Base-by-base conservation (phyloP, 2,113 vertebrate genomes). In the Pterocles burchelli region DNA sequence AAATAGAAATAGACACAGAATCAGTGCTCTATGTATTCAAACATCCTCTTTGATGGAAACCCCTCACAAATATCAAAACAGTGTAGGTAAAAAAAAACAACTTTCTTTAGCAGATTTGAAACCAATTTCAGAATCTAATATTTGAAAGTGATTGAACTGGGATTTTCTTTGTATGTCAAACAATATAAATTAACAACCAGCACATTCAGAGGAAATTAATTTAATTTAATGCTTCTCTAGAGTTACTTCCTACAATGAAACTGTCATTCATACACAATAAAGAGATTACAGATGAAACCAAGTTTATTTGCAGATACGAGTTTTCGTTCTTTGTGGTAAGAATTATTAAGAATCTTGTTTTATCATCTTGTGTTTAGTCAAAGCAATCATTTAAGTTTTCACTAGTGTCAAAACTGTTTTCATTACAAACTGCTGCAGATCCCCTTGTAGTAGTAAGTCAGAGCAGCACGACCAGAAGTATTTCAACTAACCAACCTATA, bases 161-260 rank as follows among this genome's bases (percentile, higher is more conserved):
- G 54, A 74, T 83, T 66, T 89, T 88, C 71, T 87, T 67, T 63
- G 77, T 48, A 71, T 17, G 51, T 59, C 55, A 86, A 90, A 90
- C 86, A 95, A 85, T 25, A 68, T 73, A 93, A 93, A 89, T 89
- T 85, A 95, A 79, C 57, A 90, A 88, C 52, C 41, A 89, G 66
- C 20, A 79, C 22, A 91, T 83, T 80, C 71, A 76, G 38, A 91
- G 54, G 33, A 95, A 94, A 85, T 83, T 70, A 93, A 89, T 91
- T 87, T 90, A 52, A 93, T 78, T 70, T 94, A 83, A 93, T 85
- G 85, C 71, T 83, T 88, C 85, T 95, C 93, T 62, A 31, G 79
- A 93, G 59, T 63, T 84, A 80, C n/a, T 83, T 71, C 43, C 72
- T 70, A 88, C 67, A 93, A 88, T 76, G 72, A 91, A 94, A 86